These are phyloP conservation scores for Muntiacus muntjak DNA, from an alignment of 2,113 vertebrate species.

Conservation along the genomic window DNA sequence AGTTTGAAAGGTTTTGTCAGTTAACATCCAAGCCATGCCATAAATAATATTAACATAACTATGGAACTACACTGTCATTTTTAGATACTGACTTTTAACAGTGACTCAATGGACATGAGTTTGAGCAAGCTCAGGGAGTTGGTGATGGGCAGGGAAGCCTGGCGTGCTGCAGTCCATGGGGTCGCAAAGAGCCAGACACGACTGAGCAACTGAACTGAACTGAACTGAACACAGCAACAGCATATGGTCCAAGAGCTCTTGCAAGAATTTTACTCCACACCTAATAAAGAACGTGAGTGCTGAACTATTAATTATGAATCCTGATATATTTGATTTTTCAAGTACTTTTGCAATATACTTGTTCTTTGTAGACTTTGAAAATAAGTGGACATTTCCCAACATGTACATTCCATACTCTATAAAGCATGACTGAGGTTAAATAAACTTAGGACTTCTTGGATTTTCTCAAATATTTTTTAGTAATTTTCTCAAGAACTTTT, in stretches of 20 bases:
- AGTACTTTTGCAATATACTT: neutral
- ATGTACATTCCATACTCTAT: neutral
- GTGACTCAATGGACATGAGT: neutral
- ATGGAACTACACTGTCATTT: neutral
- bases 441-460: neutral
- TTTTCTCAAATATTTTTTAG: neutral
- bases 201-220: neutral
- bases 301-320: neutral
- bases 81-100: neutral
- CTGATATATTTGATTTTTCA: neutral
- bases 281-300: neutral
- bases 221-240: neutral
- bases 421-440: neutral
- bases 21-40: neutral
- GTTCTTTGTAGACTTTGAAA: neutral
- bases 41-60: conserved; percentile 41
- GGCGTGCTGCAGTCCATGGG: neutral
- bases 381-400: neutral
- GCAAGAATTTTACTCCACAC: neutral
- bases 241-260: neutral
- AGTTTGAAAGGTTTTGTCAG: conserved; percentile 12
- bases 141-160: neutral
- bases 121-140: neutral
- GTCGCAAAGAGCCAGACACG: neutral
- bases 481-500: neutral